Evolutionary conservation across 1,140 invertebrate species (phyloP).

Genomic region (Diabrotica undecimpunctata): DNA sequence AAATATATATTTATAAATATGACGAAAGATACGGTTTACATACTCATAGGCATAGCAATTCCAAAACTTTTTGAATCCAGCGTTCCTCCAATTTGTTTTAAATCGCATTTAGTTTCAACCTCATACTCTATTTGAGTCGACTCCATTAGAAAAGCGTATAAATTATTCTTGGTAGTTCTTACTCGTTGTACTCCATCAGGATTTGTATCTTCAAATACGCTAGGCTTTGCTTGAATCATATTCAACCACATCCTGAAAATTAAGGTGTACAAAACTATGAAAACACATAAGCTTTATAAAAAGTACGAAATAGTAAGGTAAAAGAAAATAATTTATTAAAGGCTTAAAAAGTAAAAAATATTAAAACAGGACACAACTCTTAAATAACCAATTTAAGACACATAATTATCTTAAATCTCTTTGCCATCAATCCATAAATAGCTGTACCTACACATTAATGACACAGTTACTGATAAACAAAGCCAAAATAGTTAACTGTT

Average conservation of each 20-base stretch:
- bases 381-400: too few species aligned
- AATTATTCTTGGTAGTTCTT: slow-evolving; percentile 57
- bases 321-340: too few species aligned
- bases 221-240: slow-evolving; percentile 75
- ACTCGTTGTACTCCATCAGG: slow-evolving; percentile 84
- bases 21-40: neutral
- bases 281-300: too few species aligned
- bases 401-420: too few species aligned
- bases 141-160: slow-evolving; percentile 84
- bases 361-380: too few species aligned
- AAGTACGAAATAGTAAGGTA: too few species aligned
- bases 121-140: slow-evolving; percentile 78
- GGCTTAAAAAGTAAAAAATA: too few species aligned
- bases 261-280: too few species aligned
- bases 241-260: slow-evolving; percentile 60
- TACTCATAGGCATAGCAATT: slow-evolving; percentile 71
- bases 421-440: too few species aligned
- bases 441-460: too few species aligned
- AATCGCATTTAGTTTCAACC: slow-evolving; percentile 69
- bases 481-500: too few species aligned
- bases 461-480: too few species aligned
- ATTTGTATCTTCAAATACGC: slow-evolving; percentile 77
- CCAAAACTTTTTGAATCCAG: slow-evolving; percentile 82
- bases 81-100: slow-evolving; percentile 71
- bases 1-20: neutral